A percentile compares a stretch with the other conserved stretches of the same genome.
phyloP scores from a whole-genome alignment of 1,140 invertebrate species.

The Prorops nasuta region DNA sequence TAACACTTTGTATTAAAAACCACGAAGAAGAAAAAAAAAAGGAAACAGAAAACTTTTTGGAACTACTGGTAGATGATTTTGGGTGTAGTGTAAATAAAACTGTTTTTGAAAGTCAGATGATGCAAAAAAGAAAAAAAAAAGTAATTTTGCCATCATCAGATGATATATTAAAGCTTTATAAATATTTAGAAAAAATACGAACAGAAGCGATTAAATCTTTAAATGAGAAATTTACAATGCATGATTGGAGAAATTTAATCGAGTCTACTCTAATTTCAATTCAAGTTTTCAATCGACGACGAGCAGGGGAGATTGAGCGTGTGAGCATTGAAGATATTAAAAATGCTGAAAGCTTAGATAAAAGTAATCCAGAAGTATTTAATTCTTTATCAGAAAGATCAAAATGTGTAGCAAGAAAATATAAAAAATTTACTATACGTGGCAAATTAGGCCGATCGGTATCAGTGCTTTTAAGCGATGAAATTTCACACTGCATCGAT shows the following conservation, averaged over 20 bases:
- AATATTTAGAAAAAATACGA: conserved; percentile 14
- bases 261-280: not conserved
- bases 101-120: conserved; percentile 17
- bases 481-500: not conserved
- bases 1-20: conserved; percentile 14
- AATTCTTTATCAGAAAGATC: not conserved
- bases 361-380: not conserved
- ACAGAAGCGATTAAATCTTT: not conserved
- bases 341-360: conserved; percentile 2
- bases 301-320: conserved; percentile 9
- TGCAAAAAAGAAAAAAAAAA: too few relatives aligned
- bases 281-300: conserved; percentile 7
- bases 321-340: conserved; percentile 5
- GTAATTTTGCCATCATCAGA: conserved; percentile 13
- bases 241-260: conserved; percentile 10
- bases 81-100: conserved; percentile 22
- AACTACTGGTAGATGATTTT: conserved; percentile 20
- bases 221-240: conserved; percentile 7
- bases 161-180: conserved; percentile 19
- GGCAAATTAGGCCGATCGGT: conserved; percentile 2
- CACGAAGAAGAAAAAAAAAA: conserved; percentile 4
- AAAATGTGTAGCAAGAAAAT: conserved; percentile 2
- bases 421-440: conserved; percentile 5
- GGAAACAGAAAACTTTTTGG: conserved; percentile 16
- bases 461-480: not conserved